Percentiles rank a stretch among this genome's conserved stretches.
Conservation (phyloP, 2,113 vertebrate genomes). For the Coryphaenoides rupestris region DNA sequence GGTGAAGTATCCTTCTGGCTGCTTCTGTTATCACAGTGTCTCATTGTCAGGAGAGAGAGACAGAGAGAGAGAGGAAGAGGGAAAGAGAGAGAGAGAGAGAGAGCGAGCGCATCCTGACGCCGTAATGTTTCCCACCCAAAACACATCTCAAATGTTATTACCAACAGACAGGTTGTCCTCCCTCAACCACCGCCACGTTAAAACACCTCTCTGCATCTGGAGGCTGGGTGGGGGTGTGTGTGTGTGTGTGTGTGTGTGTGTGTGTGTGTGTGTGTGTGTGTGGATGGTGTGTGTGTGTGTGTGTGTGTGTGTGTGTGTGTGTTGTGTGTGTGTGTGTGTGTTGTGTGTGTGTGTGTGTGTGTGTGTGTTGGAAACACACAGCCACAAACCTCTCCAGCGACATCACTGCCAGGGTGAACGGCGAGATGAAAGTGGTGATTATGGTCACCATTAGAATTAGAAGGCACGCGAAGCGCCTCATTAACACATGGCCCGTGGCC, state of each 20-base stretch:
- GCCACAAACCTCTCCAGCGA: too few species aligned
- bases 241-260: too few species aligned
- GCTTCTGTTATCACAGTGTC: conserved; percentile 22
- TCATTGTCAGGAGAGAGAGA: conserved; percentile 23
- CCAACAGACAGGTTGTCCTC: conserved; percentile 25
- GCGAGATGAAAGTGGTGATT: neutral
- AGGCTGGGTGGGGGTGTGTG: conserved; percentile 26
- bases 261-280: too few species aligned
- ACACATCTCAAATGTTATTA: conserved; percentile 2
- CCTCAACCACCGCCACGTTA: conserved; percentile 36
- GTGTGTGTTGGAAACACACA: too few species aligned
- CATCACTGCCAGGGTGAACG: neutral
- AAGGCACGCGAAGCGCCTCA: neutral
- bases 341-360: too few species aligned
- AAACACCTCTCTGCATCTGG: conserved; percentile 22
- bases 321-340: conserved; percentile 2
- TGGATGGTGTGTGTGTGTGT: too few species aligned
- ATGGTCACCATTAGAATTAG: neutral
- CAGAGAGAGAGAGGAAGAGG: too few species aligned
- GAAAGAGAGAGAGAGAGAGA: too few species aligned
- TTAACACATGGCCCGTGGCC: neutral
- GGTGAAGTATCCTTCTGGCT: conserved; percentile 66
- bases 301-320: too few species aligned
- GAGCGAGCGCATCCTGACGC: too few species aligned
- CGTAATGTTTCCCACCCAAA: conserved; percentile 26